Conservation (phyloP, 2,888 invertebrate genomes). For the Lasioglossum figueresi region DNA sequence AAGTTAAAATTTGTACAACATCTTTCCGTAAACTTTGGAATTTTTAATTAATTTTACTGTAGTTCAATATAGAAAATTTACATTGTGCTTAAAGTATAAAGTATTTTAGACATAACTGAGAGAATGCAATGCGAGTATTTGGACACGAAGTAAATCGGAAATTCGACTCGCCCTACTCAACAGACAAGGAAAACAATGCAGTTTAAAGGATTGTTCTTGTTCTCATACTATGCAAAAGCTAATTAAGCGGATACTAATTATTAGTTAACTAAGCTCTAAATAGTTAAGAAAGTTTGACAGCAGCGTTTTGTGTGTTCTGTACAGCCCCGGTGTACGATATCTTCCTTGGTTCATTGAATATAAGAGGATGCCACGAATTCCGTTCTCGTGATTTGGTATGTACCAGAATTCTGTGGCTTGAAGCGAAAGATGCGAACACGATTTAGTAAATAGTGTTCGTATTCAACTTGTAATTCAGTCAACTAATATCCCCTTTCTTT, state of each 20-base stretch:
- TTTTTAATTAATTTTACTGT: not conserved
- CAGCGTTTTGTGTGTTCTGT: not conserved
- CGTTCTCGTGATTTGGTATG: not conserved
- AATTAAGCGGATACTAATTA: slow-evolving; percentile 4
- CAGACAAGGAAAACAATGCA: not conserved
- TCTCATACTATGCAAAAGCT: not conserved
- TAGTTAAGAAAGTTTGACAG: slow-evolving; percentile 2
- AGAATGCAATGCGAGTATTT: not conserved
- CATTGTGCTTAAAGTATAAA: not conserved
- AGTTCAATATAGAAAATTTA: not conserved
- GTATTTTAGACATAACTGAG: not conserved
- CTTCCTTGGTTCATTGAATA: slow-evolving; percentile 7
- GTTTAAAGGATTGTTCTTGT: not conserved
- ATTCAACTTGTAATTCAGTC: not conserved
- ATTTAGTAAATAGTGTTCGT: not conserved
- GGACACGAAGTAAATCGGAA: not conserved
- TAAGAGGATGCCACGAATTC: slow-evolving; percentile 3
- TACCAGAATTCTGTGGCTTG: not conserved
- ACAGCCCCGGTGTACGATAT: not conserved
- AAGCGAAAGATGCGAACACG: not conserved
- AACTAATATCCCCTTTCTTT: not conserved
- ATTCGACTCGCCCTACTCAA: not conserved
- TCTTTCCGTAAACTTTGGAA: too few relatives aligned
- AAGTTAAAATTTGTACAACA: not conserved
- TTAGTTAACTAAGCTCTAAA: not conserved